A percentile compares a stretch with the other conserved stretches of the same genome.
phyloP scores from a whole-genome alignment of 2,113 vertebrate genomes.

The Mus musculus region GRCm39 chr8:78407001-78407500 shows the following conservation, averaged over 20 bases:
- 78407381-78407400: not conserved
- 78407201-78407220: constrained; percentile 5
- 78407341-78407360: not conserved
- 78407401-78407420: constrained; percentile 8
- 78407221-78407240: constrained; percentile 48
- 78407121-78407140: not conserved
- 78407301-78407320: not conserved
- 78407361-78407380: not conserved
- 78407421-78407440: constrained; percentile 12
- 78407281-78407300: not conserved
- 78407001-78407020: not conserved
- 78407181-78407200: constrained; percentile 58
- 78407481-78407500: not conserved
- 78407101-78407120: not conserved
- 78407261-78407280: not conserved
- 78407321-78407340: not conserved
- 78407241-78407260: constrained; percentile 15
- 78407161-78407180: constrained; percentile 23
- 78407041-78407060: not conserved
- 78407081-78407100: too few relatives aligned
- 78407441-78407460: constrained; percentile 47
- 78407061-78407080: not conserved
- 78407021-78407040: not conserved
- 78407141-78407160: not conserved
- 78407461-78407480: not conserved